These are phyloP conservation scores for Ceratitis capitata DNA, from an alignment of 1,140 invertebrate species.

Conservation along the genomic window DNA sequence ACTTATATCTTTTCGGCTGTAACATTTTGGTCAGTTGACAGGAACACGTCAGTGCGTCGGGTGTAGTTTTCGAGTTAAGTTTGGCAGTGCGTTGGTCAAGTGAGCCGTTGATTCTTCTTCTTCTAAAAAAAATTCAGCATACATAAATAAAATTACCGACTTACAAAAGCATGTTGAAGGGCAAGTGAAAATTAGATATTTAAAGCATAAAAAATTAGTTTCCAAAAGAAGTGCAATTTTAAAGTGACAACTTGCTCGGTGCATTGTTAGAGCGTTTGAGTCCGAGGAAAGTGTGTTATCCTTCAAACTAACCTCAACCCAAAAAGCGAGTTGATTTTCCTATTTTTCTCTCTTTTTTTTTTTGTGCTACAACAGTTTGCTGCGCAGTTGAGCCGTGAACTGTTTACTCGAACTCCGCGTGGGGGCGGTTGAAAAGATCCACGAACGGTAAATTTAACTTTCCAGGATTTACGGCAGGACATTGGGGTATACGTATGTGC, in stretches of 20 bases:
- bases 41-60: conserved; percentile 29
- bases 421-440: too few relatives aligned
- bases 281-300: background rate
- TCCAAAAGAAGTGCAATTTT: background rate
- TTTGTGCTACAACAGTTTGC: background rate
- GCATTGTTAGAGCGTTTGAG: background rate
- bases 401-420: conserved; percentile 3
- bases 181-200: background rate
- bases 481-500: background rate
- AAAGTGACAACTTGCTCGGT: background rate
- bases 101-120: background rate
- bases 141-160: background rate
- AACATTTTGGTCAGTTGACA: conserved; percentile 16
- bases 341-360: background rate
- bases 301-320: conserved; percentile 6
- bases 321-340: background rate
- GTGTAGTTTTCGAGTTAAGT: background rate
- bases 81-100: background rate
- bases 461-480: background rate
- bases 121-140: background rate
- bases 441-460: background rate
- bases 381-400: background rate
- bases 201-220: background rate
- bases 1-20: conserved; percentile 16
- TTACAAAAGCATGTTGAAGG: background rate